Conservation (phyloP, 2,113 vertebrate genomes). For the Tautogolabrus adspersus region DNA sequence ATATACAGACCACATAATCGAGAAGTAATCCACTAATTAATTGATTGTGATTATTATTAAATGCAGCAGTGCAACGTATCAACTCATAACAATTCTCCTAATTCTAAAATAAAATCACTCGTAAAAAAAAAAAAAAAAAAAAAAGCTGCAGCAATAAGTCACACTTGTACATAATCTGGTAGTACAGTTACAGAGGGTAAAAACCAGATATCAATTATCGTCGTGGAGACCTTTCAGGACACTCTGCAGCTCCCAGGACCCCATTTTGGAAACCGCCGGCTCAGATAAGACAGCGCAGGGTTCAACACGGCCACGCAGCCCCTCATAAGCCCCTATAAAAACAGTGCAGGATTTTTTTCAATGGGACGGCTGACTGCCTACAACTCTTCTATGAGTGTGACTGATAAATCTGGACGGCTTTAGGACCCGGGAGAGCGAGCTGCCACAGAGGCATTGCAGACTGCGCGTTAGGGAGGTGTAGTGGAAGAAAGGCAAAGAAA, state of each 20-base stretch:
- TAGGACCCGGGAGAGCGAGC: conserved; percentile 81
- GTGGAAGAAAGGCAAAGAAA: conserved; percentile 86
- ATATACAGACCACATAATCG: too few relatives aligned
- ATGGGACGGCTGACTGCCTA: conserved; percentile 36
- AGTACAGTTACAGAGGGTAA: conserved; percentile 20
- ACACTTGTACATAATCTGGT: neutral
- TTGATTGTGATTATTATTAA: too few relatives aligned
- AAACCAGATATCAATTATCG: conserved; percentile 6
- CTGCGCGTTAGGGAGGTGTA: conserved; percentile 85
- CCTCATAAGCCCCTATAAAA: conserved; percentile 30
- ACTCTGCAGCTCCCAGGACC: conserved; percentile 21
- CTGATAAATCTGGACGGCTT: neutral
- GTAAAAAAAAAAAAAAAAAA: too few relatives aligned
- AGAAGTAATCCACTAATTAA: too few relatives aligned
- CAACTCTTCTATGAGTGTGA: conserved; percentile 21
- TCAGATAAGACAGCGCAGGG: conserved; percentile 49
- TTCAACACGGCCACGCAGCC: conserved; percentile 63
- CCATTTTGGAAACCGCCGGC: conserved; percentile 36
- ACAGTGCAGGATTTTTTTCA: conserved; percentile 38
- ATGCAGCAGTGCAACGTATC: too few relatives aligned
- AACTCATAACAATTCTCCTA: too few relatives aligned
- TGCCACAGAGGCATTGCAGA: conserved; percentile 80
- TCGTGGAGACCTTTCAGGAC: conserved; percentile 10
- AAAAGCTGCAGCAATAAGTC: neutral
- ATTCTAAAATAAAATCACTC: too few relatives aligned